A percentile compares a stretch with the other conserved stretches of the same genome.
Evolutionary conservation across 1,140 invertebrate species (phyloP).

Genomic region (Phymastichus coffea): DNA sequence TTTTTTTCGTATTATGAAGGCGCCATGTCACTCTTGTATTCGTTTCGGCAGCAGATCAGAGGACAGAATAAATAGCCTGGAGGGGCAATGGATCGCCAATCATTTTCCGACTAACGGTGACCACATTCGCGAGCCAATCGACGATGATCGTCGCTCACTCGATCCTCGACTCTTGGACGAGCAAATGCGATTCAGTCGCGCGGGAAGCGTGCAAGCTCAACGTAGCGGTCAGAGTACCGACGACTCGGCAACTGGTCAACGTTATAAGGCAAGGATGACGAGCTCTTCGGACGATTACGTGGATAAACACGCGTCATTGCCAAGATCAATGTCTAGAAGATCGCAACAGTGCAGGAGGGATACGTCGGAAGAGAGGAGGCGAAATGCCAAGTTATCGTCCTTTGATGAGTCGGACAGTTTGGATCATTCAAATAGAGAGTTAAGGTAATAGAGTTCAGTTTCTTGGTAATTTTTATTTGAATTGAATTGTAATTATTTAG

Average conservation of each 20-base stretch:
- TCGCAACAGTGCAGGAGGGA: background rate
- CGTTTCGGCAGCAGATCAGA: constrained; percentile 42
- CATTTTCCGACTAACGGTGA: constrained; percentile 31
- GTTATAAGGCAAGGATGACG: constrained; percentile 36
- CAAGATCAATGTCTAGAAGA: background rate
- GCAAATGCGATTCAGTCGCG: constrained; percentile 33
- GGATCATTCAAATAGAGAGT: background rate
- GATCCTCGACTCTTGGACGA: constrained; percentile 27
- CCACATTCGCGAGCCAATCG: constrained; percentile 25
- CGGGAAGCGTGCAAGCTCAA: constrained; percentile 15
- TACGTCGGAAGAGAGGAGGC: constrained; percentile 21
- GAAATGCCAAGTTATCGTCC: constrained; percentile 28
- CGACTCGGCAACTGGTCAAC: constrained; percentile 35
- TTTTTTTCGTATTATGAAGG: background rate
- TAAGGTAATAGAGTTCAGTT: too few species aligned
- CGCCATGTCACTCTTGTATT: background rate
- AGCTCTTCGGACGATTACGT: constrained; percentile 49
- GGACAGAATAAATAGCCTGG: constrained; percentile 40
- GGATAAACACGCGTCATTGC: constrained; percentile 32
- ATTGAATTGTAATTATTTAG: too few species aligned
- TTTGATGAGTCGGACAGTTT: constrained; percentile 15
- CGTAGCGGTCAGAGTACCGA: constrained; percentile 44
- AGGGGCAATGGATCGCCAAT: constrained; percentile 45
- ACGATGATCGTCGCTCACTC: constrained; percentile 33
- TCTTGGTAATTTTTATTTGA: too few species aligned